Evolutionary conservation across 2,113 vertebrate species (phyloP), one percentile per base, ranked within the genome.

Genomic region (Hystrix cristata): DNA sequence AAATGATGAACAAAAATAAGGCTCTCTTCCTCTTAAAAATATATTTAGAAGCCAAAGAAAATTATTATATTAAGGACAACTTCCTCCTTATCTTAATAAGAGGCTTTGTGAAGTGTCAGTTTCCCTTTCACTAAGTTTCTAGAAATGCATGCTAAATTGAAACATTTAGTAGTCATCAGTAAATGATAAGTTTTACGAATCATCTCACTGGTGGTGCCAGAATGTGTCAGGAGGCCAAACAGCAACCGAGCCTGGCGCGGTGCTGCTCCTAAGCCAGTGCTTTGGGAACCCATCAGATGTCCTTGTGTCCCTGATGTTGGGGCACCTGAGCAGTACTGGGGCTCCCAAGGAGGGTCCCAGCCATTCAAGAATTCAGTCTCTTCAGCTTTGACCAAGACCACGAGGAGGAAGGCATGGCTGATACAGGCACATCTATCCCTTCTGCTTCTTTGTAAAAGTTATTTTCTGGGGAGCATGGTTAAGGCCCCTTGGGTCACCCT

Each of bases 41-140:
- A 84, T 48, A 96, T 89, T 91, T 95, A 94, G 92, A 95, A 88
- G 55, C 57, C 43, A 34, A 86, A 96, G 82, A 88, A 83, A 64
- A 59, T 91, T 88, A 85, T 90, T 14, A 92, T n/a, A 55, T 91
- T 88, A 96, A 95, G 87, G 80, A 16, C 1, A 95, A 60, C 4
- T 69, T 43, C 81, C 65, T 1, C 87, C 87, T 92, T 7, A 87
- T 92, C 46, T 97, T 97, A 69, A 23, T 95, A 69, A 93, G 96
- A 51, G 55, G 79, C 85, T 31, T 16, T 96, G 69, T 94, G 25
- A 65, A 69, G 90, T 93, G 87, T 94, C 69, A 86, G 65, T 64
- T 95, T 96, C 14, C 34, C 43, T 79, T 74, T 94, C 69, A 92
- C 27, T 69, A 76, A 92, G 72, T 82, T 97, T 93, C 23, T 87